A percentile compares a stretch with the other conserved stretches of the same genome.
Conservation (phyloP, 2,113 vertebrate species). For the Clarias magur region DNA sequence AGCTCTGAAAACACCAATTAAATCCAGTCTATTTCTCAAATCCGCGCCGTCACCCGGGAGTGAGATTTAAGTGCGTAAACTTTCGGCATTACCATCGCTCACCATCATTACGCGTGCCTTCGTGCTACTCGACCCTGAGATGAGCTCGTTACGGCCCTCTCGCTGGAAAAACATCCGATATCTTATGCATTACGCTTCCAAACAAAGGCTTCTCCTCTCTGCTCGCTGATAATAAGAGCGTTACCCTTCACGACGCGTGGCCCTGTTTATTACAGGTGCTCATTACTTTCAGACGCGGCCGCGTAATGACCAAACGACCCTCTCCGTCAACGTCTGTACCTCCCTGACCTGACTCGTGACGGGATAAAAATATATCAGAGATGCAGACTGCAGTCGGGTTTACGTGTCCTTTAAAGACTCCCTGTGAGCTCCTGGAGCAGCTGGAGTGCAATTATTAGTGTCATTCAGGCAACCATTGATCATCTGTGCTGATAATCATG, state of each 20-base stretch:
- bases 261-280: slow-evolving; percentile 17
- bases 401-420: not conserved
- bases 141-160: not conserved
- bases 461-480: not conserved
- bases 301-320: slow-evolving; percentile 29
- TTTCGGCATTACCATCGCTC: not conserved
- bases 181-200: not conserved
- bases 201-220: not conserved
- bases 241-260: slow-evolving; percentile 23
- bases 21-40: slow-evolving; percentile 14
- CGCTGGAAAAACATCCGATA: not conserved
- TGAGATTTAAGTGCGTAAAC: not conserved
- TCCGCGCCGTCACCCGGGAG: not conserved
- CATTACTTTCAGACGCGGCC: slow-evolving; percentile 2
- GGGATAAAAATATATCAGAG: slow-evolving; percentile 7
- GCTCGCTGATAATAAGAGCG: not conserved
- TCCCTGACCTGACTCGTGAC: not conserved
- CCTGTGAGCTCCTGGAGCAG: not conserved
- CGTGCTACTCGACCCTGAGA: not conserved
- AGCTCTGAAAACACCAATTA: slow-evolving; percentile 6
- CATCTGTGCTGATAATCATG: not conserved
- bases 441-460: not conserved
- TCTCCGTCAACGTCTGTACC: slow-evolving; percentile 14
- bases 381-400: not conserved
- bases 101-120: not conserved